Evolutionary conservation across 2,888 invertebrate genomes (phyloP).

Genomic region (Nycteola revayana): DNA sequence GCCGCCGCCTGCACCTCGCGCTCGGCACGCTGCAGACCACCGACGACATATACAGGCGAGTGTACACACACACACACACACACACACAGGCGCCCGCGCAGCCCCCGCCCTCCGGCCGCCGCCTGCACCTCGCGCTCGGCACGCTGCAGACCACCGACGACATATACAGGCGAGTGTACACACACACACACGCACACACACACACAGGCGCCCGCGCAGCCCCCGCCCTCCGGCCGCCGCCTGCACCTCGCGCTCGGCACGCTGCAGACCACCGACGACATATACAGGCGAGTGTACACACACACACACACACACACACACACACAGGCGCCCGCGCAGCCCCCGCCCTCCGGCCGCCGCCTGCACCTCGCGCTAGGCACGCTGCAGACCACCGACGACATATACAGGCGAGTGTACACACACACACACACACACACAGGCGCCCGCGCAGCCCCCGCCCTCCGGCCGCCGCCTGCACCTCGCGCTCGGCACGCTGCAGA

Average conservation of each 20-base stretch:
- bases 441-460: slow-evolving; percentile 81
- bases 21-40: slow-evolving; percentile 87
- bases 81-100: slow-evolving; percentile 83
- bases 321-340: slow-evolving; percentile 86
- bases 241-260: slow-evolving; percentile 93
- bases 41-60: slow-evolving; percentile 53
- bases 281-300: slow-evolving; percentile 38
- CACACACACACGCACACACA: slow-evolving; percentile 37
- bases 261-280: slow-evolving; percentile 91
- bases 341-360: slow-evolving; percentile 86
- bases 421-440: slow-evolving; percentile 51
- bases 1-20: slow-evolving; percentile 90
- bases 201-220: slow-evolving; percentile 86
- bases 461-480: slow-evolving; percentile 89
- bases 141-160: slow-evolving; percentile 82
- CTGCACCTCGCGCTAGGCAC: slow-evolving; percentile 92
- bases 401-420: slow-evolving; percentile 7
- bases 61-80: slow-evolving; percentile 72
- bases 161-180: slow-evolving; percentile 76
- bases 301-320: slow-evolving; percentile 93
- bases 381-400: slow-evolving; percentile 71
- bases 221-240: slow-evolving; percentile 86
- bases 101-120: slow-evolving; percentile 85
- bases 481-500: slow-evolving; percentile 87
- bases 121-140: slow-evolving; percentile 92